Evolutionary conservation across 2,113 vertebrate genomes (phyloP).

Genomic region (Xerus inauris): DNA sequence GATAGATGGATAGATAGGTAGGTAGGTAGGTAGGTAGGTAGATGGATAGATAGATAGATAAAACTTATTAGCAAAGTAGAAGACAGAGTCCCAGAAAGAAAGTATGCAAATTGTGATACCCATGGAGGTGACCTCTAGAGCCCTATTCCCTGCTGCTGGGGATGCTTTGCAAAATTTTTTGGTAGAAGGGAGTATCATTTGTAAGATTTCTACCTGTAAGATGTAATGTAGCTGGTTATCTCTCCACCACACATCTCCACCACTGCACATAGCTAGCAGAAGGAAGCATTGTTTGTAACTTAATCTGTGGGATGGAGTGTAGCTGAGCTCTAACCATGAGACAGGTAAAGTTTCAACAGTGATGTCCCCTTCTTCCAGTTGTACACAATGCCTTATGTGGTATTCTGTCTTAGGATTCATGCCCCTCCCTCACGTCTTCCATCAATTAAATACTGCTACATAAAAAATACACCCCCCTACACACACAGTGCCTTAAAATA

Average conservation of each 20-base stretch:
- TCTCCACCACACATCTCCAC: neutral
- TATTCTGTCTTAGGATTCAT: neutral
- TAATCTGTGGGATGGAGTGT: neutral
- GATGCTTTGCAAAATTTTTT: neutral
- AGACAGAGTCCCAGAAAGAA: neutral
- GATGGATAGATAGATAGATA: neutral
- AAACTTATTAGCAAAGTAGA: slow-evolving; percentile 4
- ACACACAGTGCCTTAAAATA: neutral
- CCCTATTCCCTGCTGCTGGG: neutral
- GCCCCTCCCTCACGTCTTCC: neutral
- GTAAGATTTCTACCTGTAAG: neutral
- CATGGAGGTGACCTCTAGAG: neutral
- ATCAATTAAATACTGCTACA: neutral
- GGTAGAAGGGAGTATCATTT: neutral
- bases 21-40: no score
- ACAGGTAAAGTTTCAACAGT: neutral
- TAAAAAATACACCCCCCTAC: neutral
- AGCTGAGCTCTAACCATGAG: neutral
- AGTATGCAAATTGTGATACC: neutral
- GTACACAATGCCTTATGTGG: neutral
- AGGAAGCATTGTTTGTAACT: neutral
- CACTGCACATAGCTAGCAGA: neutral
- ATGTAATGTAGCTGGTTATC: neutral
- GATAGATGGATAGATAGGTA: neutral
- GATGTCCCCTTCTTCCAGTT: neutral